Evolutionary conservation across 2,888 invertebrate genomes (phyloP), one percentile per base, ranked within the genome.

Genomic region (Microplitis deprimator): DNA sequence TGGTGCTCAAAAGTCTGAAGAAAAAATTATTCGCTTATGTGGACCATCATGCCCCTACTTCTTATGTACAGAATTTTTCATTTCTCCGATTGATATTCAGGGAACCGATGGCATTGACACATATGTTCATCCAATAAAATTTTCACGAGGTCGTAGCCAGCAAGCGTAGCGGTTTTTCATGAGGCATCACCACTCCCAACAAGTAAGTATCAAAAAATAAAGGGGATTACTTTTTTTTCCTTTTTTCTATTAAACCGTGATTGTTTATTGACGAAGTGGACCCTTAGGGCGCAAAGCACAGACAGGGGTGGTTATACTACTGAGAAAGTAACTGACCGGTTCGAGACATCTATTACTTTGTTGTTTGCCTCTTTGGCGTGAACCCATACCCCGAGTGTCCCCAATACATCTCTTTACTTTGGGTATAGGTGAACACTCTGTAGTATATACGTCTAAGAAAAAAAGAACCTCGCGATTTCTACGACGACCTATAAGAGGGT

Each of bases 251-350:
- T 87, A 88, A 83, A 83, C 84, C 83, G 87, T 87, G 88, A 89
- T 89, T 89, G 88, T 89, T 89, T 89, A 89, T 89, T 89, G 89
- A 89, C 88, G 89, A 89, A 88, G 87, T 87, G 87, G 86, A 86
- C 88, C 86, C 85, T 83, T 82, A 83, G 84, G 84, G 72, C 61
- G 64, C 40, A 81, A 79, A 82, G 77, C 68, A 79, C 77, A 79
- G 64, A 77, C 72, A 20, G 50, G 50, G 67, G 61, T 17, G 17
- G 50, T 62, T 40, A 73, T 59, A 39, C 69, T 64, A 70, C 68
- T 62, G 75, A 40, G 79, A 76, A 59, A 67, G 71, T 73, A 65
- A 79, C 76, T 81, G 79, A 78, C 80, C 81, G 68, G 73, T 76
- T 77, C 81, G 84, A 85, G 87, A 87, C 89, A 89, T 89, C 88